phyloP scores from a whole-genome alignment of 2,888 invertebrate species.

The Apodemia hepburni region DNA sequence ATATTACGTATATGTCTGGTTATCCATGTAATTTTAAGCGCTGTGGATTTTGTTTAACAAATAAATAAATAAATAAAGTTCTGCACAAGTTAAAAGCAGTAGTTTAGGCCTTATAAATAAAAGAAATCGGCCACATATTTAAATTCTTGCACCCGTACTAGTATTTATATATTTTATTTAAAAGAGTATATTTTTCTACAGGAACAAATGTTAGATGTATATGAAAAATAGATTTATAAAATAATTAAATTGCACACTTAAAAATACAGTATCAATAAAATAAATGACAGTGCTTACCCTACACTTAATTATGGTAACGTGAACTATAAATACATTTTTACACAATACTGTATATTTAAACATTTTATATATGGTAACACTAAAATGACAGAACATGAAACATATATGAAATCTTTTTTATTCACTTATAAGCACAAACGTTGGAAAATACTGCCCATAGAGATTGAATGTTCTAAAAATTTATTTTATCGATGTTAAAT shows the following conservation, averaged over 20 bases:
- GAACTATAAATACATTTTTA: slow-evolving; percentile 26
- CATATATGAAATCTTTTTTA: background rate
- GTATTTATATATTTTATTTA: background rate
- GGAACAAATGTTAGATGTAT: slow-evolving; percentile 3
- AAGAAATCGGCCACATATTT: slow-evolving; percentile 1
- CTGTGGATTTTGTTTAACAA: too few relatives aligned
- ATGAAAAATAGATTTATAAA: background rate
- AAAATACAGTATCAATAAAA: slow-evolving; percentile 4
- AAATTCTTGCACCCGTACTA: background rate
- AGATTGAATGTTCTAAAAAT: background rate
- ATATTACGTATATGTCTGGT: too few relatives aligned
- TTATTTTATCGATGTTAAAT: background rate
- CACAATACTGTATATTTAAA: slow-evolving; percentile 21
- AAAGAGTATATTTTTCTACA: slow-evolving; percentile 11
- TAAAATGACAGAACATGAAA: slow-evolving; percentile 1
- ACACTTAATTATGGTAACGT: slow-evolving; percentile 32
- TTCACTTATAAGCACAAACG: background rate
- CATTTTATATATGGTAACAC: slow-evolving; percentile 24
- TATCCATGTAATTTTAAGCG: too few relatives aligned
- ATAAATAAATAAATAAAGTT: background rate
- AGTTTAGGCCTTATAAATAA: background rate
- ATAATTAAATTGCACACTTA: background rate
- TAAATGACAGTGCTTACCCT: slow-evolving; percentile 11
- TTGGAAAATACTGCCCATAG: background rate
- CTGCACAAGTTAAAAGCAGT: background rate